A percentile compares a stretch with the other conserved stretches of the same genome.
phyloP scores from a whole-genome alignment of 2,888 invertebrate species.

The Onthophagus sagittarius region DNA sequence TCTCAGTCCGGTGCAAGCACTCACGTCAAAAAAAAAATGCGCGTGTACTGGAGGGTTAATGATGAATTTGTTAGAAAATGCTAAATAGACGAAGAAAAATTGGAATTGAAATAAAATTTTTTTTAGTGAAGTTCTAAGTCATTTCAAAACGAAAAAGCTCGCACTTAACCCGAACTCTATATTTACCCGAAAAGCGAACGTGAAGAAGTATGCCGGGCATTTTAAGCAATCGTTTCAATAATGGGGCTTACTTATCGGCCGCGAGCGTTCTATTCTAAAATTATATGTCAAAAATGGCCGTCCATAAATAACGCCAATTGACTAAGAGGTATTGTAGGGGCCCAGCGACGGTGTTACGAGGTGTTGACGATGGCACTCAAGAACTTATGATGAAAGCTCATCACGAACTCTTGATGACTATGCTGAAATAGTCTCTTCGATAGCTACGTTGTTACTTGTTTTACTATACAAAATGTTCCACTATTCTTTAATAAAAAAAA shows the following conservation, averaged over 20 bases:
- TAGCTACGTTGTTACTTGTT: not conserved
- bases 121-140: not conserved
- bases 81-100: not conserved
- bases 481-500: too few relatives aligned
- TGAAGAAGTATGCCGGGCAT: constrained; percentile 5
- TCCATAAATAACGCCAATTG: constrained; percentile 36
- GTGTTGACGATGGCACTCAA: constrained; percentile 37
- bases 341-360: constrained; percentile 33
- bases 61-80: too few relatives aligned
- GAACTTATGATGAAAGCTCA: constrained; percentile 32
- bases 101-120: not conserved
- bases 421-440: constrained; percentile 21
- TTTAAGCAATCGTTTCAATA: constrained; percentile 29
- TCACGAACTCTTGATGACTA: constrained; percentile 28
- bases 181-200: not conserved
- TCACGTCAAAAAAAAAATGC: too few relatives aligned
- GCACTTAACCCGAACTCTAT: not conserved
- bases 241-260: constrained; percentile 33
- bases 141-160: not conserved
- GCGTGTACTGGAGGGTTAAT: too few relatives aligned
- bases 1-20: too few relatives aligned
- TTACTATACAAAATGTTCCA: too few relatives aligned
- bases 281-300: constrained; percentile 33
- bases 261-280: constrained; percentile 29
- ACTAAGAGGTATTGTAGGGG: constrained; percentile 28